Evolutionary conservation across 2,113 vertebrate genomes (phyloP), one percentile per base, ranked within the genome.

Genomic region (Emydura subglobosa): DNA sequence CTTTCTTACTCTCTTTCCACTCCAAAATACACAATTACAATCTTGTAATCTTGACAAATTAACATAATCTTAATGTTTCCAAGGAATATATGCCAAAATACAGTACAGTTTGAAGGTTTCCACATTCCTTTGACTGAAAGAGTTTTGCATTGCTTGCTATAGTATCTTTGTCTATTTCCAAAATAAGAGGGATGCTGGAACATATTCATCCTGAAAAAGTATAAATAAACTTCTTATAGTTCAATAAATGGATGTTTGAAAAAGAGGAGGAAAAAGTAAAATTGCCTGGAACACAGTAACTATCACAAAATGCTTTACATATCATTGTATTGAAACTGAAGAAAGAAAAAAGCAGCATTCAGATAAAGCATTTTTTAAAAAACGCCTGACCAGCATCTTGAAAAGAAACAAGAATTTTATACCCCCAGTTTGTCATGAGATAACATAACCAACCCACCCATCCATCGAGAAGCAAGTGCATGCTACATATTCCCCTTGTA

Each of bases 211-310:
- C 89, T 34, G 5, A 10, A 2, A 68, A 94, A 90, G 39, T 72
- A 91, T 1, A 86, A 95, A 85, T 92, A 94, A 97, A 98, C 88
- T 97, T 95, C 94, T 87, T 74, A 44, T 2, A 78, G 82, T 50
- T 42, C 87, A 87, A 83, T 87, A 93, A 89, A 68, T 1, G 0
- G 29, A 80, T 57, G 27, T 80, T 93, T 81, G 22, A 47, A 90
- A 76, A 86, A 72, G 61, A 72, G 3, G 14, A 80, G 68, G 39
- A 74, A 76, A 81, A 85, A 19, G n/a, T 94, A 82, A 55, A 91
- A 95, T 8, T 10, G 12, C 9, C 39, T 4, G 2, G 84, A 93
- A 53, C 79, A 44, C 0, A 1, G 76, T 76, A 39, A 1, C 65
- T 29, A 54, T 4, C 51, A 39, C n/a, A 89, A 57, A 93, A 53